Evolutionary conservation across 2,797 vertebrate species (phyloP), one percentile per base, ranked within the genome.

Genomic region (Pangasius djambal): DNA sequence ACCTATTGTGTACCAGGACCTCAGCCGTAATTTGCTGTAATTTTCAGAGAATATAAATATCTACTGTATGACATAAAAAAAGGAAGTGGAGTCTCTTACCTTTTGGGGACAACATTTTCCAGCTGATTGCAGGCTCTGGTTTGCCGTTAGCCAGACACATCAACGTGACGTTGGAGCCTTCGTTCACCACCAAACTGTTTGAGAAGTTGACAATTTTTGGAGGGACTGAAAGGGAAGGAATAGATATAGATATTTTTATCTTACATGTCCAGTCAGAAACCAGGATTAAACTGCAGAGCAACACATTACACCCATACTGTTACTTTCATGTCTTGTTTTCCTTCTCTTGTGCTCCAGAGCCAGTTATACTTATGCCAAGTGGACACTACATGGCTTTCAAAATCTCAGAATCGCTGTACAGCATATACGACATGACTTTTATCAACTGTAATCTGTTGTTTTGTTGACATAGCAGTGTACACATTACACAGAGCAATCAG

Each of bases 101-200:
- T 93, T 93, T 92, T 37, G 94, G 83, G 61, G 96, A 95, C 91
- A 95, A 86, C 90, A 95, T 93, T 90, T 93, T 96, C 96, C 96
- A 97, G 92, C 93, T 96, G 91, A 97, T 88, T 22, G 94, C 91
- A 6, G 96, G 96, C 55, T 97, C 96, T 8, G 96, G 96, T 92
- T 97, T 97, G 15, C 96, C 96, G 1, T 79, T 95, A 89, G 96
- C 96, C 87, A 96, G 94, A 91, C 96, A 97, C 95, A 96, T 91
- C 88, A 97, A 92, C 25, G 96, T 96, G 85, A 97, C 92, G 6
- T 96, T 96, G 91, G 95, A 91, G 61, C 96, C 96, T 93, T 97
- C 96, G 18, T 96, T 97, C 40, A 97, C 96, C 90, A 94, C 94
- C 4, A 96, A 87, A 67, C 96, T 94, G 90, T 90, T 95, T 12